Conservation (phyloP, 2,113 vertebrate species). For the Mobula hypostoma region DNA sequence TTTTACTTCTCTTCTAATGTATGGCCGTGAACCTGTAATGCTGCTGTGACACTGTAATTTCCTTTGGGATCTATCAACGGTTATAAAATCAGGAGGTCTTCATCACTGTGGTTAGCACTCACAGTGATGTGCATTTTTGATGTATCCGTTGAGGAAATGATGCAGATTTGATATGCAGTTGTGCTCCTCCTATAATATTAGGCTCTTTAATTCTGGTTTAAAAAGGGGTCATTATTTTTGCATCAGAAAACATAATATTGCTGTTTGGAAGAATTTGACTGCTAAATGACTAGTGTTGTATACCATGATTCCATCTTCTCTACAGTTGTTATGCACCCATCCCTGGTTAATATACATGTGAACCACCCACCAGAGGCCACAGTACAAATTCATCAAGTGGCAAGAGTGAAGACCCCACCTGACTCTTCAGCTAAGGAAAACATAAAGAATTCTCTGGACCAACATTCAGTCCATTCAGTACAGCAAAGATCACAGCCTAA, state of each 20-base stretch:
- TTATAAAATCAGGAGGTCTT: not conserved
- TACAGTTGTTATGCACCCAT: slow-evolving; percentile 59
- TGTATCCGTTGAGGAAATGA: not conserved
- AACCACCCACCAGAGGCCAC: slow-evolving; percentile 63
- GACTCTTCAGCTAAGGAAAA: slow-evolving; percentile 45
- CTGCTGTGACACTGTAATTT: no score
- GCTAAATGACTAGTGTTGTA: not conserved
- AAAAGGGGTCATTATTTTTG: not conserved
- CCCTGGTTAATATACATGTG: slow-evolving; percentile 66
- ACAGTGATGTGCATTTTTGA: not conserved
- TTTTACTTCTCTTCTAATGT: no score
- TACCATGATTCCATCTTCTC: slow-evolving; percentile 33
- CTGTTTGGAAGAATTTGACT: not conserved
- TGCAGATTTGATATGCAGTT: not conserved
- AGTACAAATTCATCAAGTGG: slow-evolving; percentile 64
- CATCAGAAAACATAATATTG: not conserved
- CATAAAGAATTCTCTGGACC: slow-evolving; percentile 51
- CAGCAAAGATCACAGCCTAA: slow-evolving; percentile 60
- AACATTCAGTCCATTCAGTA: slow-evolving; percentile 57
- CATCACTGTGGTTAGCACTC: not conserved
- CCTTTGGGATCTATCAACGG: not conserved
- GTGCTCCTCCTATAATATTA: not conserved
- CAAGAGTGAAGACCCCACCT: slow-evolving; percentile 53
- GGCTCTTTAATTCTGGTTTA: not conserved
- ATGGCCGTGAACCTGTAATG: no score